Conservation (phyloP, 2,797 vertebrate genomes). For the Myiotriccus ornatus region DNA sequence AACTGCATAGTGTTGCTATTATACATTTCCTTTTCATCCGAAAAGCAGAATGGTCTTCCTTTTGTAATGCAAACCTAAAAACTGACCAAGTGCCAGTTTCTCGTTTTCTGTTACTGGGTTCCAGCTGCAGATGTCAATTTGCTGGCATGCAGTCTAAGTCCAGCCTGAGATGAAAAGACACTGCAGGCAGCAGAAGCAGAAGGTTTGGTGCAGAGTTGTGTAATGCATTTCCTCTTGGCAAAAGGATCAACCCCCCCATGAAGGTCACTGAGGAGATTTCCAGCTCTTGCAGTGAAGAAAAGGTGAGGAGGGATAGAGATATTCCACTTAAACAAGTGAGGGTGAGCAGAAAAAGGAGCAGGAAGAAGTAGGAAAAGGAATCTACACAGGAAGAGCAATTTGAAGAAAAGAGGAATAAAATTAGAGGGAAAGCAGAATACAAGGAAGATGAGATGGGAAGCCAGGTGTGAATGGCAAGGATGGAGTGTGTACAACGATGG, state of each 20-base stretch:
- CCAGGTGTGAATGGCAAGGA: not conserved
- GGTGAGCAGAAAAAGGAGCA: not conserved
- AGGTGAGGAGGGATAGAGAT: not conserved
- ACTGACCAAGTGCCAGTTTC: not conserved
- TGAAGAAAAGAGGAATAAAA: not conserved
- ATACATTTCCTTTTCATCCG: not conserved
- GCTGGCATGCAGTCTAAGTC: not conserved
- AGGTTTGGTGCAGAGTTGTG: not conserved
- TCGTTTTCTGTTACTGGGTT: not conserved
- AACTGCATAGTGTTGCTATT: not conserved
- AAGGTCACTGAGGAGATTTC: not conserved
- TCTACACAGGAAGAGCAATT: not conserved
- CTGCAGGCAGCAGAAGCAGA: not conserved
- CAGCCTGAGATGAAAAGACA: not conserved
- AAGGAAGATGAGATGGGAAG: not conserved
- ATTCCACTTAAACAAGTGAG: not conserved
- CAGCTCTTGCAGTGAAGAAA: not conserved
- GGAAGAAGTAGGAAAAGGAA: not conserved
- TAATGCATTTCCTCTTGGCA: not conserved
- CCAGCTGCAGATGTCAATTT: not conserved
- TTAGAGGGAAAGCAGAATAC: not conserved
- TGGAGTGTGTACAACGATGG: rapidly evolving
- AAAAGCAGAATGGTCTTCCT: not conserved
- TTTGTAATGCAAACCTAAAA: not conserved
- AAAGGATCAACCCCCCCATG: not conserved